Evolutionary conservation across 2,888 invertebrate genomes (phyloP).

Genomic region (Lissocephala sabroskyi): DNA sequence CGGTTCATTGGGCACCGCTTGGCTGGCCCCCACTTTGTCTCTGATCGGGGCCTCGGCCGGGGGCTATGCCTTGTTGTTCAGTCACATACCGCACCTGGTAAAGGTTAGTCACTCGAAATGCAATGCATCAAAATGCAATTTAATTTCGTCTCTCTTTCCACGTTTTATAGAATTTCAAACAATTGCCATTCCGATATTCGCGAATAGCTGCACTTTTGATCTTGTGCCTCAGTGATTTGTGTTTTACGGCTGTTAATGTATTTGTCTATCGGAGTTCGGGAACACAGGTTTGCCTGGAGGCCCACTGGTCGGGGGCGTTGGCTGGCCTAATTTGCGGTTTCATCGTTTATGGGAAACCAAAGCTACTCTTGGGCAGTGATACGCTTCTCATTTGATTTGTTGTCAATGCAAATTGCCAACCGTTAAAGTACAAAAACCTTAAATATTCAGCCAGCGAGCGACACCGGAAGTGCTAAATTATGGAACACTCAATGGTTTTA

Average conservation of each 20-base stretch:
- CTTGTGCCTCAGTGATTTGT: constrained; percentile 79
- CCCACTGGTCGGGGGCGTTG: constrained; percentile 81
- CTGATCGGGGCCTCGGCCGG: constrained; percentile 93
- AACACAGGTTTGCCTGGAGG: constrained; percentile 79
- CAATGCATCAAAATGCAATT: constrained; percentile 33
- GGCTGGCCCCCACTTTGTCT: constrained; percentile 81
- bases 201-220: constrained; percentile 77
- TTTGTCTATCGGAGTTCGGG: constrained; percentile 69
- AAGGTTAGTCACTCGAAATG: constrained; percentile 75
- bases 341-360: constrained; percentile 34
- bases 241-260: constrained; percentile 74
- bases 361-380: too few relatives aligned
- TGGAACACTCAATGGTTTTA: too few relatives aligned
- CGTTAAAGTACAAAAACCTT: too few relatives aligned
- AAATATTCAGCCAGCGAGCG: too few relatives aligned
- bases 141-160: too few relatives aligned
- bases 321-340: constrained; percentile 74
- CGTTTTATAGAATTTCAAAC: constrained; percentile 72
- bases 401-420: too few relatives aligned
- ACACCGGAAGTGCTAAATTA: too few relatives aligned
- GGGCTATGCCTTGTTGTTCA: constrained; percentile 89
- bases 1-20: constrained; percentile 83
- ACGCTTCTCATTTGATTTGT: too few relatives aligned
- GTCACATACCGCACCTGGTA: constrained; percentile 88
- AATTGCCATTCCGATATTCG: constrained; percentile 73